Evolutionary conservation across 1,140 invertebrate species (phyloP).

Genomic region (Globodera ellingtonae): DNA sequence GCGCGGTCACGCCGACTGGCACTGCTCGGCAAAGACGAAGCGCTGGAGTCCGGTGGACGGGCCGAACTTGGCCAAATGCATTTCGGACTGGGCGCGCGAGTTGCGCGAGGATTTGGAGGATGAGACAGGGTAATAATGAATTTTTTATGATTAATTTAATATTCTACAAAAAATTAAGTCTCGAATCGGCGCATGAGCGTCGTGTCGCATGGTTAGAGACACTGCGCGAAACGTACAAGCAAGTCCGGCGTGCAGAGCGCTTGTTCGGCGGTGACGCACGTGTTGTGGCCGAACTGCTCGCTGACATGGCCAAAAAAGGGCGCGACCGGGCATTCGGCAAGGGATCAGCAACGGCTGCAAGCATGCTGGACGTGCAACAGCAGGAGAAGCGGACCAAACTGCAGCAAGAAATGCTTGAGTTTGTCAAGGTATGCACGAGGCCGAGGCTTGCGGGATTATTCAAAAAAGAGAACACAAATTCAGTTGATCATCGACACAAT

Average conservation of each 20-base stretch:
- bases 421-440: background rate
- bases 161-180: background rate
- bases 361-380: constrained; percentile 1
- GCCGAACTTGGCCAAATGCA: constrained; percentile 22
- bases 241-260: background rate
- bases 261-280: constrained; percentile 8
- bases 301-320: background rate
- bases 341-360: background rate
- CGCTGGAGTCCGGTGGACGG: constrained; percentile 13
- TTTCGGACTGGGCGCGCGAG: constrained; percentile 15
- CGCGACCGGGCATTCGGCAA: background rate
- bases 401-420: background rate
- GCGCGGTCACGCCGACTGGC: constrained; percentile 27
- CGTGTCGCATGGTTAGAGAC: background rate
- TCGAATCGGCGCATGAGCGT: background rate
- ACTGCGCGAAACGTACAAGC: constrained; percentile 7
- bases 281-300: background rate
- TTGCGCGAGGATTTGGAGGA: constrained; percentile 26
- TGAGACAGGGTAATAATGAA: background rate
- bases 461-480: background rate
- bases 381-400: background rate
- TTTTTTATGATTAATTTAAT: no score
- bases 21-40: constrained; percentile 3
- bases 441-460: background rate
- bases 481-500: constrained; percentile 14